Evolutionary conservation across 2,113 vertebrate species (phyloP), one percentile per base, ranked within the genome.

Genomic region (Mormyrus lacerda): DNA sequence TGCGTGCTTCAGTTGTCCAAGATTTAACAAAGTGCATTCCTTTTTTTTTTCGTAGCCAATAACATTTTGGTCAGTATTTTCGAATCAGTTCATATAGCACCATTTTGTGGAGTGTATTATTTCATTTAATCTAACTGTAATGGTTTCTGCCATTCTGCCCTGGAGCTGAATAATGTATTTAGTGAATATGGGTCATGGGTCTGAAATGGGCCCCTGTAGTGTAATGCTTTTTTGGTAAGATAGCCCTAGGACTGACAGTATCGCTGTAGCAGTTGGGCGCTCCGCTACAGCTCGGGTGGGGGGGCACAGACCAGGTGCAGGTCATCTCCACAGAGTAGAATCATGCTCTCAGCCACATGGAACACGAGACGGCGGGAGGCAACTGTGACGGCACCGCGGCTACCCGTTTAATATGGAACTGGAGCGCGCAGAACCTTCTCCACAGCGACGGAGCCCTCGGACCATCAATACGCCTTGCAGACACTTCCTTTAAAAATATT

Each of bases 81-180:
- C 15, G 45, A n/a, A 87, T 50, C 85, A 45, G 42, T 61, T 24
- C 53, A 65, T 53, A 58, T 31, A 87, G 35, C 21, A 44, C 6
- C 31, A 65, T 65, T 87, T 44, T 65, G 35, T 19, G 39, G 21
- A 39, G 19, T 61, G 31, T 39, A 44, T 87, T 31, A 61, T 61
- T 87, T 58, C 27, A 61, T 45, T 87, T 53, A 55, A 24, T 87
- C 31, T 39, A 87, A 53, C 48, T 87, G 48, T 27, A 87, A 87
- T 35, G 31, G 50, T 58, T 87, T 87, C 19, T 87, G 85, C 48
- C n/a, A 55, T 87, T 61, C 55, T 87, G 87, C 55, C 53, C 87
- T 61, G 48, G 10, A 65, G 87, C 53, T 87, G 87, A 87, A 58
- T 87, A 65, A 87, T 87, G 55, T 19, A 61, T 87, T 87, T 87